phyloP scores from a whole-genome alignment of 2,888 invertebrate genomes.

The Gymnocheta viridis region DNA sequence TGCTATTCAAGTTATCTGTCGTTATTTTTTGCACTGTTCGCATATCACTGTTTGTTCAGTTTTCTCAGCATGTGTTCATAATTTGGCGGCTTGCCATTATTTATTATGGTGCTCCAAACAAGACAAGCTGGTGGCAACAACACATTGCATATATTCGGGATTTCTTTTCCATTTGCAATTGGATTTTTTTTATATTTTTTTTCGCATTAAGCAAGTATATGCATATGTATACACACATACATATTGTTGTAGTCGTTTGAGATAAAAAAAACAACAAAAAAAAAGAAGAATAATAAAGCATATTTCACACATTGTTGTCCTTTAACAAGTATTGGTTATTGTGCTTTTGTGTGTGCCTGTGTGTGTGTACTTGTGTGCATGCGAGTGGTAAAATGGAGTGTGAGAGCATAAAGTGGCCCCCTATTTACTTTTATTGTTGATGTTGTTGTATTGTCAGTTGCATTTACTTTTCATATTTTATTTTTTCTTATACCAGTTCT shows the following conservation, averaged over 20 bases:
- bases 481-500: constrained; percentile 17
- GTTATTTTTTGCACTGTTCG: constrained; percentile 31
- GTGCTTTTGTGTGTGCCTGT: neutral
- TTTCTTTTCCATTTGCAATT: constrained; percentile 48
- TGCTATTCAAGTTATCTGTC: constrained; percentile 53
- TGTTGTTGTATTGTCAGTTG: constrained; percentile 48
- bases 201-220: constrained; percentile 49
- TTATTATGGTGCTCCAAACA: constrained; percentile 65
- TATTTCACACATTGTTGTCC: constrained; percentile 41
- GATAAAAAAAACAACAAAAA: constrained; percentile 1
- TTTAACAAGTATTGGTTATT: constrained; percentile 27
- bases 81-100: constrained; percentile 80
- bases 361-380: neutral
- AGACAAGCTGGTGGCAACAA: constrained; percentile 62
- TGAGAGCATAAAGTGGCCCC: constrained; percentile 38
- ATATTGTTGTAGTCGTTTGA: constrained; percentile 19
- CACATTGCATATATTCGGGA: constrained; percentile 30
- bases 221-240: neutral
- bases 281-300: constrained; percentile 34
- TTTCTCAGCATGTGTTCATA: constrained; percentile 76
- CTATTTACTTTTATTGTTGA: constrained; percentile 8
- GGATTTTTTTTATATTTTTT: constrained; percentile 5
- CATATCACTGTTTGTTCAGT: constrained; percentile 51
- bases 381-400: constrained; percentile 17
- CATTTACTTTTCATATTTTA: constrained; percentile 48